Conservation (phyloP, 2,888 invertebrate genomes). For the Dexiosoma caninum region DNA sequence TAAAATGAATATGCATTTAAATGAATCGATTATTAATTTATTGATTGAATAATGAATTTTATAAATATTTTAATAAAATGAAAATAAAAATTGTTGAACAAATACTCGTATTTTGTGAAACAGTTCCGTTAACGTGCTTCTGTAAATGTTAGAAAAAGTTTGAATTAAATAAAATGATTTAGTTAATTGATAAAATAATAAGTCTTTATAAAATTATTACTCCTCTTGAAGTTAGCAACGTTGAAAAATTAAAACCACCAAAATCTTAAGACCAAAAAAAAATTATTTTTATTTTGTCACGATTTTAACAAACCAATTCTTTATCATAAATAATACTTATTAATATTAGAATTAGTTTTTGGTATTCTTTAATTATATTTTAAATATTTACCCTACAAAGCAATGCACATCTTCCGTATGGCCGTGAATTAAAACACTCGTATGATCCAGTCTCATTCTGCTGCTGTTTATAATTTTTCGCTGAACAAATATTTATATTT, state of each 20-base stretch:
- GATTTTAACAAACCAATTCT: background rate
- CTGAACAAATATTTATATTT: background rate
- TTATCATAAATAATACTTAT: background rate
- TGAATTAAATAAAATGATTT: no score
- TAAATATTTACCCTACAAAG: background rate
- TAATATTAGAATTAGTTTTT: background rate
- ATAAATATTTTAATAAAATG: background rate
- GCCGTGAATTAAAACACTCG: no score
- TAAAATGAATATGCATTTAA: background rate
- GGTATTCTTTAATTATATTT: constrained; percentile 10
- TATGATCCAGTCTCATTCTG: background rate
- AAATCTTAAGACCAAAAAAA: background rate
- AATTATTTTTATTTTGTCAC: background rate
- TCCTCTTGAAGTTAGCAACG: no score
- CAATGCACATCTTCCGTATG: background rate
- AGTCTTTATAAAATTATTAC: no score
- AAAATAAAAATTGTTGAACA: no score
- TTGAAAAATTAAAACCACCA: background rate
- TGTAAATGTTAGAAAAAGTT: no score
- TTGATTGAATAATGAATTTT: constrained; percentile 1
- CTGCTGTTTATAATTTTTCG: background rate
- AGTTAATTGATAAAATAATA: no score
- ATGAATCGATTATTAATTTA: no score
- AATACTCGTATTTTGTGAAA: background rate
- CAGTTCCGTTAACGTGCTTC: constrained; percentile 1